These are phyloP conservation scores for Drosophila santomea DNA, from an alignment of 1,140 invertebrate genomes.

Conservation along the genomic window DNA sequence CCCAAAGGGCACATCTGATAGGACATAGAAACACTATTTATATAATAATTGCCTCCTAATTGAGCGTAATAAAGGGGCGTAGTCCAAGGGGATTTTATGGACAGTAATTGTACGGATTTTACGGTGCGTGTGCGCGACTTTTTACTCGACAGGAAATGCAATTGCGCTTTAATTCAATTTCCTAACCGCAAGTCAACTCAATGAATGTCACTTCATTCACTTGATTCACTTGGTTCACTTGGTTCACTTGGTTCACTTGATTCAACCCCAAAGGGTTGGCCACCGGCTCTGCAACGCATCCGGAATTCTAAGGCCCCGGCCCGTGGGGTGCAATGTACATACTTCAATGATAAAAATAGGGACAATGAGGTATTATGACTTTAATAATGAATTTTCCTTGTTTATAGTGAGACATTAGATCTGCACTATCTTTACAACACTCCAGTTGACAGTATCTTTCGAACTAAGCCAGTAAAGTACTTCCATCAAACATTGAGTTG, in stretches of 20 bases:
- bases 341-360: background rate
- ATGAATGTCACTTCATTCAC: slow-evolving; percentile 29
- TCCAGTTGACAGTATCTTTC: no score
- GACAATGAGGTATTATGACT: no score
- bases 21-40: background rate
- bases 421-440: no score
- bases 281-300: slow-evolving; percentile 20
- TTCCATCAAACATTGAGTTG: no score
- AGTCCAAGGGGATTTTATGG: background rate
- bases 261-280: slow-evolving; percentile 48
- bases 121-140: background rate
- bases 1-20: no score
- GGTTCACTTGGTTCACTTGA: slow-evolving; percentile 25
- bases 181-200: slow-evolving; percentile 34
- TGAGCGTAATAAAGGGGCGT: slow-evolving; percentile 1
- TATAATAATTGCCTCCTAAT: slow-evolving; percentile 38
- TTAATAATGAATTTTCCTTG: no score
- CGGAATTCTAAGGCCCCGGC: slow-evolving; percentile 2
- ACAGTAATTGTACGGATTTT: background rate
- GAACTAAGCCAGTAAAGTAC: no score
- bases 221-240: slow-evolving; percentile 24
- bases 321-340: background rate
- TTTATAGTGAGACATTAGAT: no score
- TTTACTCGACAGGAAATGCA: slow-evolving; percentile 55
- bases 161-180: slow-evolving; percentile 66